Evolutionary conservation across 2,797 vertebrate species (phyloP).

Genomic region (Zalophus californianus): DNA sequence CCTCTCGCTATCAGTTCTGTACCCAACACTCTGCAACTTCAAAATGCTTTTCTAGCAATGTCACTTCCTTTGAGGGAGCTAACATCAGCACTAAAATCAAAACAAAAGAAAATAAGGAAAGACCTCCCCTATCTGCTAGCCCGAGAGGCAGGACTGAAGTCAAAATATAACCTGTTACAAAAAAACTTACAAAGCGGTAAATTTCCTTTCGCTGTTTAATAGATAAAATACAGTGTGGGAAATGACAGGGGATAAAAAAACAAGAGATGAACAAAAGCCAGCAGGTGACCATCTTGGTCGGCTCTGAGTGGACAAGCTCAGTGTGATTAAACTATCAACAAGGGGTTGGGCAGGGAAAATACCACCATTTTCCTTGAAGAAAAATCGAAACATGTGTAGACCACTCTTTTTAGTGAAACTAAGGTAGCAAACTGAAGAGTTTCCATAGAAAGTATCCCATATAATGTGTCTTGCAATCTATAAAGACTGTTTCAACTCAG

Average conservation of each 20-base stretch:
- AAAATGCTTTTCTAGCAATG: conserved; percentile 39
- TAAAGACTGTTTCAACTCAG: conserved; percentile 14
- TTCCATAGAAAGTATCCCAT: conserved; percentile 14
- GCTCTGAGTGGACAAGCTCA: not conserved
- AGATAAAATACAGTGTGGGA: not conserved
- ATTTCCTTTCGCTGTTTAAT: not conserved
- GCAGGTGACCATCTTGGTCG: not conserved
- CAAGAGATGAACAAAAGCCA: not conserved
- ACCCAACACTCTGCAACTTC: not conserved
- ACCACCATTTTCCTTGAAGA: not conserved
- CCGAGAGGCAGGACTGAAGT: not conserved
- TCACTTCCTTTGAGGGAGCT: conserved; percentile 45
- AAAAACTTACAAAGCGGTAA: not conserved
- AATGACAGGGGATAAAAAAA: not conserved
- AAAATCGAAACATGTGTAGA: conserved; percentile 14
- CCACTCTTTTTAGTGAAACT: not conserved
- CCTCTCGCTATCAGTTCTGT: not conserved
- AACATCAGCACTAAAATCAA: conserved; percentile 45
- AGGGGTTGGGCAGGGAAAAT: not conserved
- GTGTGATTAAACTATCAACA: not conserved
- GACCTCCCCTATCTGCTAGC: not conserved
- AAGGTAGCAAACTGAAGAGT: not conserved
- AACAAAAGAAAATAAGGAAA: conserved; percentile 42
- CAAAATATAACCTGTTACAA: conserved; percentile 8
- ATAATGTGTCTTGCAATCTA: not conserved